Base-by-base conservation (phyloP, 1,140 invertebrate genomes). In the Eurytemora carolleeae region DNA sequence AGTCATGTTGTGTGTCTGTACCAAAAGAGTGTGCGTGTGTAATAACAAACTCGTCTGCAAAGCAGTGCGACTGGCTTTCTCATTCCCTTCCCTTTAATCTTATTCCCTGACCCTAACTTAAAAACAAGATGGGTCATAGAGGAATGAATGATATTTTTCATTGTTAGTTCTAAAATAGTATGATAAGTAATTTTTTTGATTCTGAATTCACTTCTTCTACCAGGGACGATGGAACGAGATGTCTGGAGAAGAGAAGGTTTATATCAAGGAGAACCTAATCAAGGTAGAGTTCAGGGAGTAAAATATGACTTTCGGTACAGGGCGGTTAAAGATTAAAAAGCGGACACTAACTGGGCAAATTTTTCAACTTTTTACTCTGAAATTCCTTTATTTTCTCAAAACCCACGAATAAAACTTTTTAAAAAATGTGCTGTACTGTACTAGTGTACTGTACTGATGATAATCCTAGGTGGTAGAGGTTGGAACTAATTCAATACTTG, bases 221-320 rank as follows among this genome's bases (percentile, higher is more conserved):
- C n/a, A 44, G 31, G 31, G 22, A 1, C 53, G 84, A 22, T 92
- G 88, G 88, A 86, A 85, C 55, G 81, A 84, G 66, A 85, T 91
- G 61, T 81, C 81, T 1, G 84, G 86, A 65, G 79, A 80, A 58
- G 85, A 91, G 67, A 93, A 90, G 70, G 75, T 88, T 44, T 87
- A 84, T 66, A 87, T 92, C 61, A 91, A 91, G 74, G 79, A 62
- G 16, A 62, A n/a, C 12, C n/a, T 54, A 16, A 58, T 62, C 23
- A 25, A 56, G 3, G 25, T 62, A 25, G 25, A 55, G 18, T n/a
- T 21, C 16, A 20, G 31, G 19, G 22, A 18, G 1, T 21, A 20
- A 21, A 22, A 53, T 62, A 62, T 58, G 1, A 17, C 54, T 25
- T 12, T 3, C 53, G 20, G 0, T 24, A 25, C 26, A 31, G 24